phyloP scores from a whole-genome alignment of 2,113 vertebrate species.

The Fulica atra region DNA sequence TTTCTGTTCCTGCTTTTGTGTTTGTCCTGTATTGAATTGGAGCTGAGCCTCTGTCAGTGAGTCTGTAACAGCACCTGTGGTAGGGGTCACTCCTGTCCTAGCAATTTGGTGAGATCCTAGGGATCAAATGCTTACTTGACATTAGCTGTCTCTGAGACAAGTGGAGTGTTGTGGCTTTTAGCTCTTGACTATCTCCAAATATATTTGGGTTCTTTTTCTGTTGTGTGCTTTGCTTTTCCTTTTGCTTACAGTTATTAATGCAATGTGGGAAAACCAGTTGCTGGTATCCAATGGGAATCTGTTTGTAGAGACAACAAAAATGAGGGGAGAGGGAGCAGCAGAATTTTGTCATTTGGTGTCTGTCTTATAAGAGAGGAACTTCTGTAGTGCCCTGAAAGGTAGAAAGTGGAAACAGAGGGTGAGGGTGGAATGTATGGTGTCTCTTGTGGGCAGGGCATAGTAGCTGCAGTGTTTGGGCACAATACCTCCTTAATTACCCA shows the following conservation, averaged over 20 bases:
- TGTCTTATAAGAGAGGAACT: neutral
- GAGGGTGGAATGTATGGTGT: neutral
- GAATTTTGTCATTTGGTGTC: neutral
- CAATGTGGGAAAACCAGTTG: neutral
- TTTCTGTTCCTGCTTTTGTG: neutral
- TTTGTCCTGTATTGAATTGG: neutral
- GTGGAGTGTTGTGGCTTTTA: neutral
- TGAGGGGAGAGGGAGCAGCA: neutral
- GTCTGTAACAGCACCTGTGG: neutral
- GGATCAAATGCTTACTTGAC: neutral
- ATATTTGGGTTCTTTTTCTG: neutral
- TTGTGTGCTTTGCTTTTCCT: neutral
- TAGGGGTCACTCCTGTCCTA: fast-evolving
- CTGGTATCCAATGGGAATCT: neutral
- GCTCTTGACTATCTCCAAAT: neutral
- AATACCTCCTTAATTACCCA: neutral
- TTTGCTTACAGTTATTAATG: neutral
- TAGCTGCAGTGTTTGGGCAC: neutral
- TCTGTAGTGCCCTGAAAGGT: neutral
- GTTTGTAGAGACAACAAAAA: neutral
- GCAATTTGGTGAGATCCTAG: neutral
- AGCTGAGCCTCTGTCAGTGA: neutral
- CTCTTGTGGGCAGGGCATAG: neutral
- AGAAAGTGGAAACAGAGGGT: neutral
- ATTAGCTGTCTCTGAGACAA: neutral